phyloP scores from a whole-genome alignment of 2,888 invertebrate species.

The Eupelmus urozonus region DNA sequence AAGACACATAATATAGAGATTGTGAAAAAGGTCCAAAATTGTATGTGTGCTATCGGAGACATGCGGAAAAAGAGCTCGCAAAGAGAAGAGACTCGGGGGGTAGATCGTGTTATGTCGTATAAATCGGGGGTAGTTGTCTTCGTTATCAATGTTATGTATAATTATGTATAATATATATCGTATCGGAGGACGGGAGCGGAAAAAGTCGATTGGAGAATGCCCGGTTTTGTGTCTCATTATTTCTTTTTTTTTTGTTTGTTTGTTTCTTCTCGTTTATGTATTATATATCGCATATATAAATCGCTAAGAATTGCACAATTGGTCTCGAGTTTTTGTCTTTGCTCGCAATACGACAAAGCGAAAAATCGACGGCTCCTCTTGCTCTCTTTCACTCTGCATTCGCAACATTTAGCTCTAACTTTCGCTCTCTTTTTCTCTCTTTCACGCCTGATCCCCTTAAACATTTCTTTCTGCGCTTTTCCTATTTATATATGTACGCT shows the following conservation, averaged over 20 bases:
- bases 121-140: constrained; percentile 5
- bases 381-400: constrained; percentile 4
- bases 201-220: constrained; percentile 57
- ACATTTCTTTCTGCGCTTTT: background rate
- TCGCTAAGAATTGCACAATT: constrained; percentile 70
- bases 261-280: constrained; percentile 1
- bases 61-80: constrained; percentile 46
- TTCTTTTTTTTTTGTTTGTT: background rate
- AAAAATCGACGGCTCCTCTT: constrained; percentile 26
- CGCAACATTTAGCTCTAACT: too few species aligned
- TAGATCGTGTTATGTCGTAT: constrained; percentile 12
- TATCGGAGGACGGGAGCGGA: constrained; percentile 52
- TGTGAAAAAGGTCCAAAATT: constrained; percentile 19
- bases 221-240: constrained; percentile 37
- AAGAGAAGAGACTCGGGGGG: constrained; percentile 53
- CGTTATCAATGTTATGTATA: constrained; percentile 27
- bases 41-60: constrained; percentile 18
- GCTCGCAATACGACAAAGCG: constrained; percentile 21
- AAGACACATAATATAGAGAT: constrained; percentile 39
- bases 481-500: constrained; percentile 3
- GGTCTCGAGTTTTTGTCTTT: constrained; percentile 66
- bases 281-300: too few species aligned
- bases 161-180: constrained; percentile 41
- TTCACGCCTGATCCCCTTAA: background rate
- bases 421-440: too few species aligned